Evolutionary conservation across 2,113 vertebrate genomes (phyloP), one percentile per base, ranked within the genome.

Genomic region (Psephotus haematonotus): DNA sequence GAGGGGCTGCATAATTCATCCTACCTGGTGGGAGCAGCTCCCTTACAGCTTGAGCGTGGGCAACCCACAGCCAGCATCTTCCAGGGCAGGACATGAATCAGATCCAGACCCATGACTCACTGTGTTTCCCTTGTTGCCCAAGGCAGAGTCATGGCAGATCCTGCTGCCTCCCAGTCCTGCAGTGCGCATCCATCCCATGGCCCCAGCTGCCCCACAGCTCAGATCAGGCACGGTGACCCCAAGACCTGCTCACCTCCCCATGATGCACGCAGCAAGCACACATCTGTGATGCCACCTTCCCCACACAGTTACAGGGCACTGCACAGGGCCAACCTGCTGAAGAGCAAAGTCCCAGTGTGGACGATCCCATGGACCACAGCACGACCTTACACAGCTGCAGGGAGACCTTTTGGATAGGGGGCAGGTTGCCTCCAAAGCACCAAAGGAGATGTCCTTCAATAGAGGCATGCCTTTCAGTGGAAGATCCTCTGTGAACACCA

Each of bases 311-410:
- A 27, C 7, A 4, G 68, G 50, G 70, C 3, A 15, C 23, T 1
- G 1, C 7, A 5, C 25, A 5, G 64, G 27, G 33, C 28, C 37
- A 46, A 83, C 14, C 33, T n/a, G 10, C 31, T 63, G n/a, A 23
- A 57, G 6, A 74, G 28, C 3, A 1, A 47, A 53, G 11, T 37
- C 37, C 13, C 33, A 47, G 33, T 2, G 0, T 8, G 22, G n/a
- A 17, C 43, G 50, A 70, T 39, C 13, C 50, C 18, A 43, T 8
- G 6, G 9, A 79, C 14, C 9, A 2, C 44, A 69, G 11, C 33
- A 22, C 13, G 28, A 82, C 18, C 14, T 28, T 33, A 71, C 17
- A 59, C 4, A 60, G 57, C 52, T 77, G 27, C 70, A 37, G 13
- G 17, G 27, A 77, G 33, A 11, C 5, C 10, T 63, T 55, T 18